Conservation (phyloP, 2,113 vertebrate species). For the Camelus dromedarius region DNA sequence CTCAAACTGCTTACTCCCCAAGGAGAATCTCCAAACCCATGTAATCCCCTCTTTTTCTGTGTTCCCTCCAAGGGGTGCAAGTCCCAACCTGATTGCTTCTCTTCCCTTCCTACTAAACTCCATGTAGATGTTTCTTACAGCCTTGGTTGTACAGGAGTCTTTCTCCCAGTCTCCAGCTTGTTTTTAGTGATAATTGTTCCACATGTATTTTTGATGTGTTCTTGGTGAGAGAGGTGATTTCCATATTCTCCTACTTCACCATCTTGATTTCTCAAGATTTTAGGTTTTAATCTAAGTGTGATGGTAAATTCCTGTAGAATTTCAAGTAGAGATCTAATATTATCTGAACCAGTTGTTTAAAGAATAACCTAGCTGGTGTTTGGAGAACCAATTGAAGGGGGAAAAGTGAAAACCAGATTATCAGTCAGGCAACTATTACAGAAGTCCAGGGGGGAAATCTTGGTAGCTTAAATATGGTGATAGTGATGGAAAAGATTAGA, state of each 20-base stretch:
- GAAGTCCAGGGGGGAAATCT: neutral
- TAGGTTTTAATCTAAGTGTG: neutral
- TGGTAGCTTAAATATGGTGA: neutral
- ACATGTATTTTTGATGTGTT: neutral
- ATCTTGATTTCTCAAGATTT: neutral
- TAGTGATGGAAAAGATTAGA: neutral
- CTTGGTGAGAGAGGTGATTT: neutral
- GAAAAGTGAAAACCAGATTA: neutral
- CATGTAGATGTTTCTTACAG: neutral
- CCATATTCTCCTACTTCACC: neutral
- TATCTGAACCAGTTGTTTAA: neutral
- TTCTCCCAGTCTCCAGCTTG: neutral
- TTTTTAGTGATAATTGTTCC: neutral
- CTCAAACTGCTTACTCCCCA: neutral
- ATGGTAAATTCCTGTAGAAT: neutral
- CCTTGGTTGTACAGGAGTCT: neutral
- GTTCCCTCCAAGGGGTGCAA: neutral
- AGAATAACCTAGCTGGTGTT: neutral
- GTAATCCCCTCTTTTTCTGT: neutral
- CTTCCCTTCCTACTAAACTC: neutral
- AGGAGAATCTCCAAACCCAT: neutral
- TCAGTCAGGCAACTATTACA: neutral
- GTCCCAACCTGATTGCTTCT: neutral
- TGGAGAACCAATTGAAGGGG: neutral
- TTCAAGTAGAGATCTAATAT: neutral